Evolutionary conservation across 2,797 vertebrate genomes (phyloP), one percentile per base, ranked within the genome.

Genomic region (Typhlichthys eigenmanni): DNA sequence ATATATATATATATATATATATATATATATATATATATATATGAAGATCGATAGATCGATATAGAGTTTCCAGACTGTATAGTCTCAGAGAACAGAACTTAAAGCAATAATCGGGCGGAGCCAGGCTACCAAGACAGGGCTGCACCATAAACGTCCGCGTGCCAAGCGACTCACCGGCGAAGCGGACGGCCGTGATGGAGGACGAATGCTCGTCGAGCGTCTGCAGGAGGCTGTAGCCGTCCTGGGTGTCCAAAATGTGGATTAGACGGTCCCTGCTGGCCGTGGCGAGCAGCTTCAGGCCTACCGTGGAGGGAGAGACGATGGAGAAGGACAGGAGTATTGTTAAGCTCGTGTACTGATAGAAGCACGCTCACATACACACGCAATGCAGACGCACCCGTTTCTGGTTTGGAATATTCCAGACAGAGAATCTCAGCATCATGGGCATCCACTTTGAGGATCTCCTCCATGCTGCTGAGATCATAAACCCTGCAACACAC

Each of bases 171-270:
- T 89, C 89, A 99, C 97, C 95, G 76, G 96, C 94, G 82, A 99
- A 98, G 67, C 95, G 95, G 62, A 98, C 93, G 49, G 97, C 95
- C 57, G 95, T 97, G 88, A 99, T 95, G 66, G 95, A 96, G 60
- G 97, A 97, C 9, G 96, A 98, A 87, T 99, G 97, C 55, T 98
- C 95, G 1, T 98, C 96, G 59, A 99, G 84, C 0, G 97, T 98
- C 90, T 99, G 96, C 72, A 97, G 90, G 55, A 96, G 87, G 63
- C 92, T 88, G 73, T 99, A 98, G 64, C 94, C 92, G 13, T 92
- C 88, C 38, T 90, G 93, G 13, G 95, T 95, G 68, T 98, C 93
- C 81, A 98, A 77, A 45, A 99, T 89, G 0, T 96, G 96, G 80
- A 99, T 98, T 74, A 99, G 75, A 62, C 96, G 93, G 82, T 98